phyloP scores from a whole-genome alignment of 2,113 vertebrate genomes.

The Menura novaehollandiae region DNA sequence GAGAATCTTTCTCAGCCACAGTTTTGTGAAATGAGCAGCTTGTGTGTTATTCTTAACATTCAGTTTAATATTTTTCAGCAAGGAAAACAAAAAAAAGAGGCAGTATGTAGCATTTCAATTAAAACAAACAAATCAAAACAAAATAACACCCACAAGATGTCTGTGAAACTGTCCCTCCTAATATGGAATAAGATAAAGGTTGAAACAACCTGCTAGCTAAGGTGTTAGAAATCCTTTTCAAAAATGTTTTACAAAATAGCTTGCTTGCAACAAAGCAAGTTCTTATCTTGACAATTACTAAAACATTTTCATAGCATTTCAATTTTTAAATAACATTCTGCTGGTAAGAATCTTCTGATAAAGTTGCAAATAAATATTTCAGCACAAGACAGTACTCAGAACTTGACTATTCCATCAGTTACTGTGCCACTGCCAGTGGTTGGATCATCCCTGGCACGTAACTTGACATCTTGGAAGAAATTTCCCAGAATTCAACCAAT shows the following conservation, averaged over 20 bases:
- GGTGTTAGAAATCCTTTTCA: not conserved
- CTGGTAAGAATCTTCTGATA: not conserved
- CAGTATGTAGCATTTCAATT: not conserved
- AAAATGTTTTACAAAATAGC: not conserved
- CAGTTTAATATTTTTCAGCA: constrained; percentile 3
- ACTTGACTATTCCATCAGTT: not conserved
- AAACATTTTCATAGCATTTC: not conserved
- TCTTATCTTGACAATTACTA: not conserved
- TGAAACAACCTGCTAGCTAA: not conserved
- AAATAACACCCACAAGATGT: not conserved
- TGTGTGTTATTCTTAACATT: constrained; percentile 11
- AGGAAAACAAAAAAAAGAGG: not conserved
- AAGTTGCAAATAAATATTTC: not conserved
- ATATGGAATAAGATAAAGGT: not conserved
- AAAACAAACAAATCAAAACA: constrained; percentile 30
- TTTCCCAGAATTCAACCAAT: not conserved
- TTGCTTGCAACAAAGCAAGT: not conserved
- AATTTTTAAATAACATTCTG: not conserved
- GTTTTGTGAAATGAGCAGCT: constrained; percentile 13
- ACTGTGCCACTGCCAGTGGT: not conserved
- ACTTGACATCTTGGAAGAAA: not conserved
- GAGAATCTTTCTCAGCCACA: not conserved
- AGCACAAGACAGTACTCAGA: not conserved
- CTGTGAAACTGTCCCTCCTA: constrained; percentile 4
- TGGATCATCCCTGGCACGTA: not conserved